Conservation (phyloP, 2,888 invertebrate genomes). For the Bedellia somnulentella region DNA sequence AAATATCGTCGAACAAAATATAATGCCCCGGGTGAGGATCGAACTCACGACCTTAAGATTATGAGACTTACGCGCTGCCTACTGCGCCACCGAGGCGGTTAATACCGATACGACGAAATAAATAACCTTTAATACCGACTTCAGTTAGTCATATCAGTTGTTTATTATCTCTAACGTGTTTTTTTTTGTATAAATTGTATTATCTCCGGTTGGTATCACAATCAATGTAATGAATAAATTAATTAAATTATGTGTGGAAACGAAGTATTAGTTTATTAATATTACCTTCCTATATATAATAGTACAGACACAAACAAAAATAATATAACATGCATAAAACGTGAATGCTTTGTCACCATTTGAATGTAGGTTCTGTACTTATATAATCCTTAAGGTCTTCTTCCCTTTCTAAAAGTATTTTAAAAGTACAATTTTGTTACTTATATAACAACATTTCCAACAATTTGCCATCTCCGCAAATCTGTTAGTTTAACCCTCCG, state of each 20-base stretch:
- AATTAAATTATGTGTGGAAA: background rate
- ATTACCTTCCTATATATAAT: background rate
- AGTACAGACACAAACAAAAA: background rate
- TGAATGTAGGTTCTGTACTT: no score
- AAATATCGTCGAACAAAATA: no score
- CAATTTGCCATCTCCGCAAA: constrained; percentile 8
- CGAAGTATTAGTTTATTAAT: background rate
- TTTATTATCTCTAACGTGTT: background rate
- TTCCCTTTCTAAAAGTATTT: no score
- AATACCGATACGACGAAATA: no score
- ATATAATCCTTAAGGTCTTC: no score
- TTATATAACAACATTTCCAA: constrained; percentile 2
- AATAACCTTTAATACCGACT: no score
- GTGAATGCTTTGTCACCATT: background rate
- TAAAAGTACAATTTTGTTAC: background rate
- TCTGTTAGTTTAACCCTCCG: no score
- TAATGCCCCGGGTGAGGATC: constrained; percentile 87
- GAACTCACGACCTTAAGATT: constrained; percentile 95
- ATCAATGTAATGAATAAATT: no score
- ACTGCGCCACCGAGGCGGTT: constrained; percentile 81
- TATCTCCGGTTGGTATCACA: no score
- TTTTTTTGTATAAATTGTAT: no score
- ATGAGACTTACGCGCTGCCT: constrained; percentile 90
- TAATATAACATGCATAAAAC: background rate
- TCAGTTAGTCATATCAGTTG: no score